Conservation (phyloP, 2,888 invertebrate genomes). For the Spisula subtruncata region DNA sequence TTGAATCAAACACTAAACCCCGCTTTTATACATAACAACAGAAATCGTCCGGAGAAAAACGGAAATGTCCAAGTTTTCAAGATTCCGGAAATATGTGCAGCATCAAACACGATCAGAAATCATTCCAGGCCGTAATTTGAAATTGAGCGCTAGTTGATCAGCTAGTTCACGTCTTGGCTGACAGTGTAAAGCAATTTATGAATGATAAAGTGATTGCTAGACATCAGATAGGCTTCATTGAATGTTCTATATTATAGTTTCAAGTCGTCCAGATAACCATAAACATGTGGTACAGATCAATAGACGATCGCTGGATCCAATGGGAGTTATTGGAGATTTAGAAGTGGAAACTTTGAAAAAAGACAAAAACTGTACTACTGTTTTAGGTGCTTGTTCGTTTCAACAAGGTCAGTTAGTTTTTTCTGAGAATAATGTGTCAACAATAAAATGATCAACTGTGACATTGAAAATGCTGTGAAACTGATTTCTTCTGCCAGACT, state of each 20-base stretch:
- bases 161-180: conserved; percentile 45
- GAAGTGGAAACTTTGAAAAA: no score
- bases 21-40: no score
- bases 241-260: conserved; percentile 37
- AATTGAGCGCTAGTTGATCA: conserved; percentile 38
- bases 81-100: background rate
- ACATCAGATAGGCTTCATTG: conserved; percentile 44
- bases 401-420: no score
- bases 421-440: no score
- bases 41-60: no score
- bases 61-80: no score
- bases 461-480: no score
- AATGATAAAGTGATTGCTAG: conserved; percentile 49
- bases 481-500: no score
- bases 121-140: conserved; percentile 39
- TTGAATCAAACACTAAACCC: no score
- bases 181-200: conserved; percentile 66
- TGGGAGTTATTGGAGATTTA: background rate
- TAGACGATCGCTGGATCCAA: background rate
- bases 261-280: conserved; percentile 15
- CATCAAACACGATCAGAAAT: background rate
- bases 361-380: no score
- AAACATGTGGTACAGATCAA: conserved; percentile 29
- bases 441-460: no score
- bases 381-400: no score